phyloP scores from a whole-genome alignment of 2,113 vertebrate species.

The Oncorhynchus mykiss region DNA sequence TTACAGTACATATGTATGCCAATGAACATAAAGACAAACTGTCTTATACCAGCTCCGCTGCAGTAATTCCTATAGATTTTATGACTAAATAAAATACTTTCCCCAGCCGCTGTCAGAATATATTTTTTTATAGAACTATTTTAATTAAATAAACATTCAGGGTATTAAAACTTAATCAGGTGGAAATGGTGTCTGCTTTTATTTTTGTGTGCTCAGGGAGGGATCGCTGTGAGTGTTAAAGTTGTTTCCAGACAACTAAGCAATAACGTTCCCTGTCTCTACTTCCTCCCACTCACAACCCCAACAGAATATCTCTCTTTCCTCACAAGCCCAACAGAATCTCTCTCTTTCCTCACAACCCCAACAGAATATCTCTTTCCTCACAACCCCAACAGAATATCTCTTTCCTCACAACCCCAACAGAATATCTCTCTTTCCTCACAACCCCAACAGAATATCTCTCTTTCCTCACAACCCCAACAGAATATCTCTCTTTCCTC shows the following conservation, averaged over 20 bases:
- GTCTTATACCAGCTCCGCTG: no score
- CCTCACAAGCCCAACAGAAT: no score
- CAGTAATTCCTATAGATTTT: no score
- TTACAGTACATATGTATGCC: no score
- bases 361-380: no score
- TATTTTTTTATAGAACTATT: background rate
- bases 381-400: no score
- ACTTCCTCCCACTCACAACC: no score
- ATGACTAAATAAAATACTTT: background rate
- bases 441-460: no score
- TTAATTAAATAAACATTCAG: background rate
- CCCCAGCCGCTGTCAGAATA: background rate
- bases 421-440: no score
- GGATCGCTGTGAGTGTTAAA: background rate
- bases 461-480: background rate
- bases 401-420: no score
- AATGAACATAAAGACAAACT: background rate
- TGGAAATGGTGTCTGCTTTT: background rate
- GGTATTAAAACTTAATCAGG: background rate
- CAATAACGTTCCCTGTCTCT: constrained; percentile 7
- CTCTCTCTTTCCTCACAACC: no score
- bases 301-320: no score
- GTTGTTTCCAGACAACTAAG: constrained; percentile 19
- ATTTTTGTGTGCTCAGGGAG: background rate
- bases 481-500: background rate